Conservation (phyloP, 2,797 vertebrate genomes). For the Macropodus opercularis region DNA sequence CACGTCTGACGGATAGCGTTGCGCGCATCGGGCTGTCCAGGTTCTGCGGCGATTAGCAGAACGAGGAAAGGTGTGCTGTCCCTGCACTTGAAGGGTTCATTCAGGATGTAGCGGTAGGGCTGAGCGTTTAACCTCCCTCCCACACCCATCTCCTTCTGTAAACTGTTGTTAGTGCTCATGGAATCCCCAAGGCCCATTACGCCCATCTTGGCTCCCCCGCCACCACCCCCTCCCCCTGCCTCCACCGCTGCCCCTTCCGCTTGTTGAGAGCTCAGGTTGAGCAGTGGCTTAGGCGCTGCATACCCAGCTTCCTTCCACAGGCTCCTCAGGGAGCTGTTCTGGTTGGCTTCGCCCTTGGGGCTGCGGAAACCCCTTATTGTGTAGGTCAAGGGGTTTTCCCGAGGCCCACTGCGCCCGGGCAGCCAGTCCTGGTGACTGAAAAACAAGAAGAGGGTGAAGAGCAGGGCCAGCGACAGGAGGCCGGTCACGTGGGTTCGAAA, state of each 20-base stretch:
- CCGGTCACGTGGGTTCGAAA: slow-evolving; percentile 94
- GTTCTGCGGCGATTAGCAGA: slow-evolving; percentile 93
- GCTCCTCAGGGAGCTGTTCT: slow-evolving; percentile 86
- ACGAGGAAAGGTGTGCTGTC: slow-evolving; percentile 90
- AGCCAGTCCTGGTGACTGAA: slow-evolving; percentile 95
- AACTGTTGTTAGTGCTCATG: slow-evolving; percentile 91
- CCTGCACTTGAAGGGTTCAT: slow-evolving; percentile 92
- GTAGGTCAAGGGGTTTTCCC: slow-evolving; percentile 93
- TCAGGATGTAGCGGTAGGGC: slow-evolving; percentile 92
- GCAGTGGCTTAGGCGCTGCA: slow-evolving; percentile 84
- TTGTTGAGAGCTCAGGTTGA: slow-evolving; percentile 88
- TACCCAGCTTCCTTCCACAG: slow-evolving; percentile 87
- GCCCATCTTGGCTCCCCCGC: slow-evolving; percentile 65
- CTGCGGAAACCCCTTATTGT: slow-evolving; percentile 90
- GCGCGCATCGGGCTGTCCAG: slow-evolving; percentile 89
- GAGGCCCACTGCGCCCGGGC: slow-evolving; percentile 86
- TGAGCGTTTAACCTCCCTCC: slow-evolving; percentile 86
- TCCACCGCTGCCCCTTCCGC: slow-evolving; percentile 81
- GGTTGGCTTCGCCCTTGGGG: slow-evolving; percentile 89
- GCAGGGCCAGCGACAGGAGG: slow-evolving; percentile 89
- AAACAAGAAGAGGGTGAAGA: slow-evolving; percentile 92
- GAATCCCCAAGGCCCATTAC: slow-evolving; percentile 92
- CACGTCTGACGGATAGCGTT: slow-evolving; percentile 95
- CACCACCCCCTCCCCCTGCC: slow-evolving; percentile 64
- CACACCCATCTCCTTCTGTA: slow-evolving; percentile 90